A percentile compares a stretch with the other conserved stretches of the same genome.
Conservation (phyloP, 2,113 vertebrate species). For the Tachysurus vachellii region DNA sequence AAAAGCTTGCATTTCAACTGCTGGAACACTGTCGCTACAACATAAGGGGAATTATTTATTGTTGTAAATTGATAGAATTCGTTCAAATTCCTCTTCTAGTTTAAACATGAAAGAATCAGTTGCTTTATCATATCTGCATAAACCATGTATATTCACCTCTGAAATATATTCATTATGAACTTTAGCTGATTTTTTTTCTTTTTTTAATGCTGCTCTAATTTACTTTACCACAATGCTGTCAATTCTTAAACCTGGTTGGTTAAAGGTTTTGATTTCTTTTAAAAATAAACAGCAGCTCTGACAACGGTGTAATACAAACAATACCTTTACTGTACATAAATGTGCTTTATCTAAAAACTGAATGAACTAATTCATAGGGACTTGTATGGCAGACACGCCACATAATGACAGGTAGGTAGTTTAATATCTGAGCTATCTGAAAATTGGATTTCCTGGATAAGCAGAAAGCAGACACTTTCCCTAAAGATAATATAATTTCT, state of each 20-base stretch:
- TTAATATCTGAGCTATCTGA: not conserved
- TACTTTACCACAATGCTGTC: not conserved
- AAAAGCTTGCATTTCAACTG: not conserved
- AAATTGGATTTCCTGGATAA: conserved; percentile 43
- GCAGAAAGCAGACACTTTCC: conserved; percentile 28
- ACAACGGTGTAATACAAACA: not conserved
- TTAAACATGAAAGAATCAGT: not conserved
- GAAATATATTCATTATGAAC: not conserved
- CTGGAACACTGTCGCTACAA: not conserved
- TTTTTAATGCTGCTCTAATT: not conserved
- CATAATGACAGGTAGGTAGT: not conserved
- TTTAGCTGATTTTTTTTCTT: not conserved
- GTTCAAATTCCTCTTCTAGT: not conserved
- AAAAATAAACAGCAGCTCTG: no score
- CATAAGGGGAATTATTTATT: no score
- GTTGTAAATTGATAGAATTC: not conserved
- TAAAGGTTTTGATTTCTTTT: not conserved
- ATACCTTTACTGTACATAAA: not conserved
- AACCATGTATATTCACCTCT: not conserved
- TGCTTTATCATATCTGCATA: not conserved
- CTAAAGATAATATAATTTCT: conserved; percentile 38
- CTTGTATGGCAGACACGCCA: not conserved
- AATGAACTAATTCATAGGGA: not conserved
- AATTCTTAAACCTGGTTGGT: not conserved
- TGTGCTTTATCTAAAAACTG: not conserved